Conservation (phyloP, 2,888 invertebrate species). For the Andrena flavipes region DNA sequence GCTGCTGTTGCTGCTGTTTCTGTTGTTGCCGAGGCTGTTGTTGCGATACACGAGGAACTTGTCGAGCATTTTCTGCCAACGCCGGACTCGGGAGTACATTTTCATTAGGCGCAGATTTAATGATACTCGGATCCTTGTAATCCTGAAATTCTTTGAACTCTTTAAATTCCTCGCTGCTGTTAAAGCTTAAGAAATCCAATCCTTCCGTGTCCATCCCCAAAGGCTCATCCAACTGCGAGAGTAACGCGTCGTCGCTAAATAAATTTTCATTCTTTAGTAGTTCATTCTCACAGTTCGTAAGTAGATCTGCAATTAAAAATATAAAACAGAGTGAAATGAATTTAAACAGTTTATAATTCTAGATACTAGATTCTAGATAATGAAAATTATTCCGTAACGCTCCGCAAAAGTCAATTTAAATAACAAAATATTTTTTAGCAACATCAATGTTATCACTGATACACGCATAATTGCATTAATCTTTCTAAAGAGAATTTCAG, state of each 20-base stretch:
- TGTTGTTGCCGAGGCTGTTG: slow-evolving; percentile 37
- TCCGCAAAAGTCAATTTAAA: too few species aligned
- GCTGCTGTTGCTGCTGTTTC: slow-evolving; percentile 35
- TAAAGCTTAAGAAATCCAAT: slow-evolving; percentile 84
- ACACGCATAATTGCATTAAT: background rate
- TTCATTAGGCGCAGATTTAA: slow-evolving; percentile 66
- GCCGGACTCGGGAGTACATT: slow-evolving; percentile 66
- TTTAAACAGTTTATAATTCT: background rate
- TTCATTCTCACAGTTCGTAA: slow-evolving; percentile 89
- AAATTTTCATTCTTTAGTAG: slow-evolving; percentile 86
- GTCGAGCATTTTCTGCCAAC: slow-evolving; percentile 53
- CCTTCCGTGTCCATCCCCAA: slow-evolving; percentile 85
- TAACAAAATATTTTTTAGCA: background rate
- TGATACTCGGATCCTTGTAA: slow-evolving; percentile 69
- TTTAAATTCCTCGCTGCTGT: slow-evolving; percentile 66
- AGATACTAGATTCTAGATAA: too few species aligned
- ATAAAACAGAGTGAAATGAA: background rate
- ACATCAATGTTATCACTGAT: background rate
- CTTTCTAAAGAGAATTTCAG: background rate
- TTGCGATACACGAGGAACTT: slow-evolving; percentile 51
- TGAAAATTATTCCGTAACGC: too few species aligned
- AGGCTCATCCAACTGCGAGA: slow-evolving; percentile 85
- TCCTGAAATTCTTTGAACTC: slow-evolving; percentile 71
- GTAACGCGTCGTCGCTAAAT: slow-evolving; percentile 86
- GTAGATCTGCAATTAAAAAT: slow-evolving; percentile 86